These are phyloP conservation scores for Capromys pilorides DNA, from an alignment of 2,797 vertebrate species.

Conservation along the genomic window DNA sequence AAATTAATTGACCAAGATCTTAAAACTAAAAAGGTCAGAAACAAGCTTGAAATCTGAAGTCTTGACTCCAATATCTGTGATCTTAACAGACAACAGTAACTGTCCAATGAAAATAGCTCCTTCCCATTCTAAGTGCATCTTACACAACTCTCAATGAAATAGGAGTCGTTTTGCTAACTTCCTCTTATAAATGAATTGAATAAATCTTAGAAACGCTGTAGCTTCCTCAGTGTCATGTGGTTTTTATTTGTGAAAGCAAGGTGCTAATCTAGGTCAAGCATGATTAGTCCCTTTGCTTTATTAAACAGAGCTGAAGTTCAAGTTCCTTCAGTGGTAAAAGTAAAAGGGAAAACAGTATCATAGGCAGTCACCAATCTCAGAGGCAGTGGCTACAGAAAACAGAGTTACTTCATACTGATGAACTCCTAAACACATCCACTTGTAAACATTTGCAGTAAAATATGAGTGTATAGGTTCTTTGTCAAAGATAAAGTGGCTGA, in stretches of 20 bases:
- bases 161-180: neutral
- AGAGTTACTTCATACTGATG: neutral
- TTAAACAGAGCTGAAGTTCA: conserved; percentile 20
- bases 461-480: neutral
- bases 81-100: neutral
- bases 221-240: neutral
- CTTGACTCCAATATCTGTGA: conserved; percentile 15
- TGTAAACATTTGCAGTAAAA: conserved; percentile 11
- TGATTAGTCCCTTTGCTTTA: neutral
- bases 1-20: neutral
- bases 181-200: neutral
- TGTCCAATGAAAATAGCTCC: neutral
- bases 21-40: conserved; percentile 18
- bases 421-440: neutral
- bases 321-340: neutral
- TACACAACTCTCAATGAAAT: conserved; percentile 37
- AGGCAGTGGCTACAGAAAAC: neutral
- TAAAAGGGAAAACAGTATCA: neutral
- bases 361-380: neutral
- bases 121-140: neutral
- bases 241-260: conserved; percentile 7
- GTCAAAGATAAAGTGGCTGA: neutral
- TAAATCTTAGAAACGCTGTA: neutral
- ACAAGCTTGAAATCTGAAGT: conserved; percentile 19
- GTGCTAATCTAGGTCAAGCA: conserved; percentile 15